Evolutionary conservation across 2,113 vertebrate species (phyloP), one percentile per base, ranked within the genome.

Genomic region (Thryonomys swinderianus): DNA sequence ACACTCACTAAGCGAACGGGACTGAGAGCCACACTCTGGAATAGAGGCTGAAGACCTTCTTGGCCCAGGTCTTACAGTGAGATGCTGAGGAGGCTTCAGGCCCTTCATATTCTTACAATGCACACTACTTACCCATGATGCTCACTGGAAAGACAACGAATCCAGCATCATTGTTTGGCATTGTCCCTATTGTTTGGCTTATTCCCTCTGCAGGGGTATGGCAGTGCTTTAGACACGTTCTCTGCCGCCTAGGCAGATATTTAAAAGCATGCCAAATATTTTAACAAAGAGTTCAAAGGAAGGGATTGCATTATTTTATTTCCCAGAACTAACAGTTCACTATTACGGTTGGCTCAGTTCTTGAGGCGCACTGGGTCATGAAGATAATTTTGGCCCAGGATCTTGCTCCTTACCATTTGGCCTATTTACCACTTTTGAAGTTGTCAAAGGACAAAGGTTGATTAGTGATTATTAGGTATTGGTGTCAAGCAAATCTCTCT

Each of bases 271-370:
- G 40, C 86, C 84, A 94, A 27, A 37, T 80, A 30, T 32, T 85
- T 90, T 64, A 85, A 94, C 37, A 66, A 85, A 67, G 42, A 85
- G 80, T 78, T 91, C 79, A 91, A 94, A 82, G 59, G 71, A 64
- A 88, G 64, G 37, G 34, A 81, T 9, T 16, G 23, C 16, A 14
- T 67, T 66, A 67, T 86, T 85, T 74, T 80, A 57, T 37, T 76
- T 88, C 53, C 62, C 55, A 55, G 42, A 89, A 73, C 55, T n/a
- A 51, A 71, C 18, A 48, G 40, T 25, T 92, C 69, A 67, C 27
- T 86, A 3, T 82, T 66, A 45, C n/a, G 61, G 7, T 84, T 62
- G 59, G 64, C 82, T 90, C 37, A 9, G 57, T 76, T 73, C 21
- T 88, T 81, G 23, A 81, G 51, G 48, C 62, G 1, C 57, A 37